Percentiles rank a stretch among this genome's conserved stretches.
These are phyloP conservation scores for Ormyrus rosae DNA, from an alignment of 2,888 invertebrate genomes.

Conservation along the genomic window DNA sequence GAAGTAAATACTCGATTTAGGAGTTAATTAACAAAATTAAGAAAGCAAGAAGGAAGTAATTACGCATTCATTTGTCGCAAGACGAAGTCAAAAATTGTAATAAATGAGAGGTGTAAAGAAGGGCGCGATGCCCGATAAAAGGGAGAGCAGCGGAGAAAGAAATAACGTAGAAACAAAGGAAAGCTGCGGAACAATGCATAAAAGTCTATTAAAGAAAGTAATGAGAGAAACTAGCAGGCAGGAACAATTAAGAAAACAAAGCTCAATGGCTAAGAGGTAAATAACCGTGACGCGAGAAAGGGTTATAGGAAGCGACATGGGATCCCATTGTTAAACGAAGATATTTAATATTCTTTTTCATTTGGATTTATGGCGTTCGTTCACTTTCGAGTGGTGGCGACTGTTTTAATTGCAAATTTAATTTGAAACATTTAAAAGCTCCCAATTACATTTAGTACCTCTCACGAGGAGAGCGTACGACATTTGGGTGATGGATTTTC, in stretches of 20 bases:
- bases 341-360: background rate
- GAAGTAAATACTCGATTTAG: no score
- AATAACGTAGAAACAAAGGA: slow-evolving; percentile 25
- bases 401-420: no score
- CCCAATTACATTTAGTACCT: no score
- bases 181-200: slow-evolving; percentile 33
- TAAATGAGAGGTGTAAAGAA: slow-evolving; percentile 30
- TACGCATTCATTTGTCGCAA: no score
- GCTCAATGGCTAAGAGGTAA: slow-evolving; percentile 32
- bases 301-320: background rate
- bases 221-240: slow-evolving; percentile 44
- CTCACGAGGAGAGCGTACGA: no score
- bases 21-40: no score
- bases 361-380: no score
- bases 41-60: no score
- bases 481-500: no score
- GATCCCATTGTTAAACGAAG: background rate
- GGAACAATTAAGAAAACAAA: slow-evolving; percentile 39
- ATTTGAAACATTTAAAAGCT: no score
- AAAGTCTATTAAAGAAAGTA: slow-evolving; percentile 42
- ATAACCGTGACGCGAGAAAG: slow-evolving; percentile 33
- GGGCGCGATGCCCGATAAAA: slow-evolving; percentile 1
- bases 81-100: slow-evolving; percentile 18
- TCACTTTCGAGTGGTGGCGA: no score
- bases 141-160: background rate